phyloP scores from a whole-genome alignment of 2,888 invertebrate species.

The Cryptocheilus praepositus region DNA sequence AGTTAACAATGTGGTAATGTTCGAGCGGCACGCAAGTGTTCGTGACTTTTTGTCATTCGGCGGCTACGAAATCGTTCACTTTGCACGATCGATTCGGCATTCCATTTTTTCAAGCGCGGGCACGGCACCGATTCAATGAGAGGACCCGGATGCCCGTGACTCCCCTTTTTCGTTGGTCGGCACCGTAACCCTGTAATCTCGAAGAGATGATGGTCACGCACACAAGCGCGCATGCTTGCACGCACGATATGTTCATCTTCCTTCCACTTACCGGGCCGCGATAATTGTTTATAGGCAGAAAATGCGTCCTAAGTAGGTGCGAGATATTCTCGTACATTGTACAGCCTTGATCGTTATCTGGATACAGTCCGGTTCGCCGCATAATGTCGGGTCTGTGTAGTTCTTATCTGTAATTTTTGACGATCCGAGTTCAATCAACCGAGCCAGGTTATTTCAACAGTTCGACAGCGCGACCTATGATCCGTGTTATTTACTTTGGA shows the following conservation, averaged over 20 bases:
- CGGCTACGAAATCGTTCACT: too few relatives aligned
- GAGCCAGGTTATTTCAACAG: too few relatives aligned
- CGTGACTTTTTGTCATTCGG: too few relatives aligned
- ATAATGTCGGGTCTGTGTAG: not conserved
- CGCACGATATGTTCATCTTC: slow-evolving; percentile 1
- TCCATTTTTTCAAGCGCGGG: too few relatives aligned
- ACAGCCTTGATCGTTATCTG: not conserved
- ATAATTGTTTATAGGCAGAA: slow-evolving; percentile 37
- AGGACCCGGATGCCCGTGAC: slow-evolving; percentile 2
- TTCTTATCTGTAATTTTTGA: too few relatives aligned
- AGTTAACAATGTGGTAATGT: too few relatives aligned
- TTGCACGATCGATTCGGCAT: too few relatives aligned
- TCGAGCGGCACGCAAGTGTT: too few relatives aligned
- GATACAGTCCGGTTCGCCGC: not conserved
- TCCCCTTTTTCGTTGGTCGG: slow-evolving; percentile 28
- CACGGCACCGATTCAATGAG: slow-evolving; percentile 27
- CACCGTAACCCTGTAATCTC: slow-evolving; percentile 52
- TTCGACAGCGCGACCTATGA: too few relatives aligned
- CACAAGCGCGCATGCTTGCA: slow-evolving; percentile 15
- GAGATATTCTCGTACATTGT: slow-evolving; percentile 10
- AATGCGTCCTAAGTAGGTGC: slow-evolving; percentile 32
- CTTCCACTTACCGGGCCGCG: slow-evolving; percentile 5
- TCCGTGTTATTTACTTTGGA: slow-evolving; percentile 32
- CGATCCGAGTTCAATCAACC: too few relatives aligned
- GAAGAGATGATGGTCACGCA: slow-evolving; percentile 39